Conservation (phyloP, 1,140 invertebrate species). For the Pentalonia nigronervosa region DNA sequence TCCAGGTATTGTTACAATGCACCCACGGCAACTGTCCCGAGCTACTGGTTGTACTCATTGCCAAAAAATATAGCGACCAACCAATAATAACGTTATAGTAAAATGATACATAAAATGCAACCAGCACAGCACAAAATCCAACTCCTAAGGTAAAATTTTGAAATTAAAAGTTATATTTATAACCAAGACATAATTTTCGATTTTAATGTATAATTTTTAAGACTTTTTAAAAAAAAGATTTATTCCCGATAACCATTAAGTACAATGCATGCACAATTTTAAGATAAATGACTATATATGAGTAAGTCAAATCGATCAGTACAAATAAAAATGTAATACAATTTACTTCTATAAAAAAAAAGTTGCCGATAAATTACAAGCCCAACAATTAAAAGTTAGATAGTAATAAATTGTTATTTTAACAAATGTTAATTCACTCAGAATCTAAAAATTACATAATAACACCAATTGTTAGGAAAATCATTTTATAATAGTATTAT, state of each 20-base stretch:
- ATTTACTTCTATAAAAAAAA: too few species aligned
- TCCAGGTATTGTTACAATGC: slow-evolving; percentile 87
- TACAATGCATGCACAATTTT: too few species aligned
- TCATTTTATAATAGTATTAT: not conserved
- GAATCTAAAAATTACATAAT: too few species aligned
- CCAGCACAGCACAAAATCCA: slow-evolving; percentile 82
- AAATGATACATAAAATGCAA: slow-evolving; percentile 87
- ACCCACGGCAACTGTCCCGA: slow-evolving; percentile 82
- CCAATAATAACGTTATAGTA: slow-evolving; percentile 95
- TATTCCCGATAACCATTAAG: too few species aligned
- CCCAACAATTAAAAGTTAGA: too few species aligned
- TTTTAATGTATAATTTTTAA: not conserved
- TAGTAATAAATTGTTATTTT: too few species aligned
- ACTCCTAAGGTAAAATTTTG: slow-evolving; percentile 72
- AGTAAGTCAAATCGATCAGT: too few species aligned
- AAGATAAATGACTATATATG: too few species aligned
- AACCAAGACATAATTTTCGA: too few species aligned
- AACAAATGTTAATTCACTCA: too few species aligned
- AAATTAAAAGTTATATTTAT: not conserved
- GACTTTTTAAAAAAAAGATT: not conserved
- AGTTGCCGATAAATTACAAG: too few species aligned
- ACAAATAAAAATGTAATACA: too few species aligned
- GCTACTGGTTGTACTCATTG: slow-evolving; percentile 71
- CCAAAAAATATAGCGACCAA: slow-evolving; percentile 87
- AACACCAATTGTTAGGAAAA: not conserved